Percentiles rank a stretch among this genome's conserved stretches.
phyloP scores from a whole-genome alignment of 2,113 vertebrate species.

The Athene cunicularia region DNA sequence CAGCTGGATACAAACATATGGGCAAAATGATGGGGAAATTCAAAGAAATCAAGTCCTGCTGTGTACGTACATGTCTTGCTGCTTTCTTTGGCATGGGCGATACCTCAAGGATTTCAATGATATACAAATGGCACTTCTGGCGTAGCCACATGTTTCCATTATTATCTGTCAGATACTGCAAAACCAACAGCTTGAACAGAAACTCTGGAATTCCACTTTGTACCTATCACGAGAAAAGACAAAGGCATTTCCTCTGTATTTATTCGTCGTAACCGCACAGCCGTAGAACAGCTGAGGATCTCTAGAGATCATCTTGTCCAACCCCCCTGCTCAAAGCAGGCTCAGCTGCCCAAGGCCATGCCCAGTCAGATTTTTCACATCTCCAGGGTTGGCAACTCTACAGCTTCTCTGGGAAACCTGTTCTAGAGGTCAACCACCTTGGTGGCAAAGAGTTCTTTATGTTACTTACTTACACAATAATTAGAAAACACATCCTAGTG shows the following conservation, averaged over 20 bases:
- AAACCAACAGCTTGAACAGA: constrained; percentile 90
- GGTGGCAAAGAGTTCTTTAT: neutral
- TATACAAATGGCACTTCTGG: constrained; percentile 83
- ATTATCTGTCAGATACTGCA: constrained; percentile 85
- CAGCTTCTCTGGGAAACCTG: neutral
- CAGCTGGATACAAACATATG: rapidly evolving
- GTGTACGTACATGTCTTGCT: constrained; percentile 68
- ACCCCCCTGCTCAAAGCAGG: neutral
- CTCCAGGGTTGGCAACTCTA: neutral
- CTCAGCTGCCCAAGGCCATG: neutral
- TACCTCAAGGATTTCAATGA: constrained; percentile 86
- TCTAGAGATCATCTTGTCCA: neutral
- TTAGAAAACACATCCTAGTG: neutral
- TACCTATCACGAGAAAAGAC: constrained; percentile 75
- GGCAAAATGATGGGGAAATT: neutral
- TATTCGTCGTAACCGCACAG: neutral
- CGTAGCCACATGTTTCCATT: constrained; percentile 91
- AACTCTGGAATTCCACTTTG: constrained; percentile 86
- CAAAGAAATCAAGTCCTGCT: neutral
- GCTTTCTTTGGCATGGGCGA: constrained; percentile 36
- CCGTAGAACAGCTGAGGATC: neutral
- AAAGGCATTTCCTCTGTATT: neutral
- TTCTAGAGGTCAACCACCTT: neutral
- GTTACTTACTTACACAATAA: neutral
- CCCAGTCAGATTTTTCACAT: neutral